Conservation (phyloP, 2,113 vertebrate genomes). For the Catharus bicknelli region DNA sequence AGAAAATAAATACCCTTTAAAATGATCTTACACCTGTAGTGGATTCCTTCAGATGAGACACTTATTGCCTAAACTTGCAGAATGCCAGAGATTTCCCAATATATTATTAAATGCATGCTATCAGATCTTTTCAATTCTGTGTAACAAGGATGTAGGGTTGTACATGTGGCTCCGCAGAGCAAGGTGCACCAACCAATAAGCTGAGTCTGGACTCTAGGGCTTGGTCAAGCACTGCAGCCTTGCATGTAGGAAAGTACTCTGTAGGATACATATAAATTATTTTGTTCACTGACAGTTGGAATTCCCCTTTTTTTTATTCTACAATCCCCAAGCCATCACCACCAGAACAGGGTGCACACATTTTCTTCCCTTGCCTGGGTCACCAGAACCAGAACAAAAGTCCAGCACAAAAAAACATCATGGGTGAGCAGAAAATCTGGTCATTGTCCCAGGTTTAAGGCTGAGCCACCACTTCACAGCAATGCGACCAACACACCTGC, state of each 20-base stretch:
- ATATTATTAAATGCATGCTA: not conserved
- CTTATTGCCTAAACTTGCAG: not conserved
- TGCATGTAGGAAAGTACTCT: accelerated
- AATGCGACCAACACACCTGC: not conserved
- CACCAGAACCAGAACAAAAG: not conserved
- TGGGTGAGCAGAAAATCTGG: not conserved
- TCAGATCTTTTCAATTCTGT: not conserved
- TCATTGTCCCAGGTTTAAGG: not conserved
- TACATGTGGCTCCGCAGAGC: not conserved
- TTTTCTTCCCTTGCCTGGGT: not conserved
- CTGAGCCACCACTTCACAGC: not conserved
- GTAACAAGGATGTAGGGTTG: not conserved
- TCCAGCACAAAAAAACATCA: not conserved
- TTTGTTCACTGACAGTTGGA: not conserved
- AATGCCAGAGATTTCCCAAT: not conserved
- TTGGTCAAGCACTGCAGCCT: not conserved
- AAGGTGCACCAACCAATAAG: accelerated
- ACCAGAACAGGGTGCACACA: not conserved
- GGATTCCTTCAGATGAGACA: not conserved
- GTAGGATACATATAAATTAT: not conserved
- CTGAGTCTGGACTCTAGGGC: not conserved
- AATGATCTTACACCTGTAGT: not conserved
- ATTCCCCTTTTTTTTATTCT: not conserved
- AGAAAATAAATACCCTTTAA: not conserved
- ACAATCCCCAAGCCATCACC: not conserved